Evolutionary conservation across 2,797 vertebrate species (phyloP).

Genomic region (Rhabdophis nuchalis): DNA sequence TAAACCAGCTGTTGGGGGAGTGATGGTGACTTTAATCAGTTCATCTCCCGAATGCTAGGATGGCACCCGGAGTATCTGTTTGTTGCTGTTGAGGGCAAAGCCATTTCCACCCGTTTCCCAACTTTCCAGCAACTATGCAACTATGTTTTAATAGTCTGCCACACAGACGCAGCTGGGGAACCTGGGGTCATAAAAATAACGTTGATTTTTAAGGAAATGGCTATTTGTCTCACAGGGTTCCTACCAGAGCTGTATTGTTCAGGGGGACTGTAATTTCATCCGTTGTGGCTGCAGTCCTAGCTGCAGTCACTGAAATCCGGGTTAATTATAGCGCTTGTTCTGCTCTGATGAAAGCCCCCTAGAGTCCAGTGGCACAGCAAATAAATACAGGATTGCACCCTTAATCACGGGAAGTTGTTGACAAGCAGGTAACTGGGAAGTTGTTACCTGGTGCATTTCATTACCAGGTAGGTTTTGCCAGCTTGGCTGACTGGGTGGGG

Average conservation of each 20-base stretch:
- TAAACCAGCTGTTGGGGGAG: neutral
- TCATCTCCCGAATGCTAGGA: neutral
- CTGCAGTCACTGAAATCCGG: neutral
- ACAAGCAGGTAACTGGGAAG: neutral
- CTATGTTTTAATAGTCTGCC: neutral
- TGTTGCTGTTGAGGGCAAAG: neutral
- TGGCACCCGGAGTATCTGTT: neutral
- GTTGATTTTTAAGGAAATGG: neutral
- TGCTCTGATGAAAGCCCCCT: neutral
- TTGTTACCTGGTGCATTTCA: neutral
- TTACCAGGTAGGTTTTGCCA: neutral
- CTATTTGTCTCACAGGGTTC: neutral
- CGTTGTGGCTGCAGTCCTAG: neutral
- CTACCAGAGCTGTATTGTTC: neutral
- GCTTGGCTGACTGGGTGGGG: no score
- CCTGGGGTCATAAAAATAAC: neutral
- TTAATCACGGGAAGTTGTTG: neutral
- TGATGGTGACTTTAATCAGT: neutral
- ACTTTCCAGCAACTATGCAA: neutral
- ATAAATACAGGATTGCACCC: neutral
- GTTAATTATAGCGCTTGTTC: neutral
- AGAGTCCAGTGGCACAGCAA: neutral
- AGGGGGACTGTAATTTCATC: neutral
- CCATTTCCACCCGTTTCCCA: neutral
- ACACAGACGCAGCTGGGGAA: neutral